These are phyloP conservation scores for Apotomis capreana DNA, from an alignment of 2,888 invertebrate species.

Conservation along the genomic window DNA sequence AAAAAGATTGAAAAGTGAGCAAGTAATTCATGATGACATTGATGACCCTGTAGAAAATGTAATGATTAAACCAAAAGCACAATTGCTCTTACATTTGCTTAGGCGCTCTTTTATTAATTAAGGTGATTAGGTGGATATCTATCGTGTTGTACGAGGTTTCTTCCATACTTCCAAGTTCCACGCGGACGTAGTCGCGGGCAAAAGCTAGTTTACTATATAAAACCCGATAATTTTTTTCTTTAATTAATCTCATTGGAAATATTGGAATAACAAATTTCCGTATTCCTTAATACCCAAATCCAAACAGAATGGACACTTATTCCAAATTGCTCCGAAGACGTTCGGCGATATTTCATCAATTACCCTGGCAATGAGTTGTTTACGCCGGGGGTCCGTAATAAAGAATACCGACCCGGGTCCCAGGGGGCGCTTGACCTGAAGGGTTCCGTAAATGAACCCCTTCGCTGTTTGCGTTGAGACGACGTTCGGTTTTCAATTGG, in stretches of 20 bases:
- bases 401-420: conserved; percentile 69
- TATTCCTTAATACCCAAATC: conserved; percentile 8
- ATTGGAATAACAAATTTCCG: neutral
- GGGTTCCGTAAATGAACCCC: conserved; percentile 62
- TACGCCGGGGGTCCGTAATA: conserved; percentile 61
- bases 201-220: too few species aligned
- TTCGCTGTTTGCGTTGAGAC: conserved; percentile 24
- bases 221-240: too few species aligned
- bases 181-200: too few species aligned
- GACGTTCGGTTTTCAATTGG: conserved; percentile 56
- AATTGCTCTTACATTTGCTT: too few species aligned
- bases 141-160: too few species aligned
- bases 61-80: too few species aligned
- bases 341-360: conserved; percentile 65
- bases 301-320: conserved; percentile 24
- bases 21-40: too few species aligned
- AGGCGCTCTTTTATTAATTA: too few species aligned
- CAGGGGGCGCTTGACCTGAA: conserved; percentile 67
- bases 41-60: too few species aligned
- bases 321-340: conserved; percentile 41
- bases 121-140: too few species aligned
- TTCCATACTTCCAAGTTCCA: too few species aligned
- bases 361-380: conserved; percentile 63
- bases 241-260: neutral
- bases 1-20: too few species aligned